Evolutionary conservation across 2,797 vertebrate species (phyloP).

Genomic region (Semotilus atromaculatus): DNA sequence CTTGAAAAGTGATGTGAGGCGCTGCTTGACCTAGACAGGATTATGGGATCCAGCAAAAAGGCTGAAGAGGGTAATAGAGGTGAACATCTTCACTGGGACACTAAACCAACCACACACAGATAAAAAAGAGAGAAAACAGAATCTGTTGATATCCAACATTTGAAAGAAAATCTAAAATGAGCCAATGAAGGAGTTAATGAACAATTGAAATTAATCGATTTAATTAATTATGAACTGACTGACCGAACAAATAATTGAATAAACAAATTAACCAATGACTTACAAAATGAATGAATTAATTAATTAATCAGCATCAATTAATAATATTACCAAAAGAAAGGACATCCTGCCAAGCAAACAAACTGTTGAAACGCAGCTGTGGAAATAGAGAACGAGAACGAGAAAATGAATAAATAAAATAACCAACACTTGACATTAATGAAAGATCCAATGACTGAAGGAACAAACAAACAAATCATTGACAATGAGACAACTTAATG

Average conservation of each 20-base stretch:
- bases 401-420: too few species aligned
- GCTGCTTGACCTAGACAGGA: conserved; percentile 5
- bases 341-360: neutral
- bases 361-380: neutral
- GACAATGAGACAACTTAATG: neutral
- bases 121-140: neutral
- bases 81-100: neutral
- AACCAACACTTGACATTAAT: neutral
- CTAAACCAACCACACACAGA: neutral
- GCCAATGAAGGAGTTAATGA: neutral
- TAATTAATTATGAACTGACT: neutral
- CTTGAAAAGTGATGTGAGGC: neutral
- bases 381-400: neutral
- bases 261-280: neutral
- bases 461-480: neutral
- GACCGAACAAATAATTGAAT: neutral
- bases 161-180: neutral
- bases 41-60: conserved; percentile 20
- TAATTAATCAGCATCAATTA: too few species aligned
- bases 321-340: neutral
- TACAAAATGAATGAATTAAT: neutral
- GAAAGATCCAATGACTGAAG: neutral
- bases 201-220: too few species aligned
- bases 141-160: neutral
- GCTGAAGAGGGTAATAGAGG: conserved; percentile 25